These are phyloP conservation scores for Poeciliopsis infans DNA, from an alignment of 2,797 vertebrate genomes.

Conservation along the genomic window DNA sequence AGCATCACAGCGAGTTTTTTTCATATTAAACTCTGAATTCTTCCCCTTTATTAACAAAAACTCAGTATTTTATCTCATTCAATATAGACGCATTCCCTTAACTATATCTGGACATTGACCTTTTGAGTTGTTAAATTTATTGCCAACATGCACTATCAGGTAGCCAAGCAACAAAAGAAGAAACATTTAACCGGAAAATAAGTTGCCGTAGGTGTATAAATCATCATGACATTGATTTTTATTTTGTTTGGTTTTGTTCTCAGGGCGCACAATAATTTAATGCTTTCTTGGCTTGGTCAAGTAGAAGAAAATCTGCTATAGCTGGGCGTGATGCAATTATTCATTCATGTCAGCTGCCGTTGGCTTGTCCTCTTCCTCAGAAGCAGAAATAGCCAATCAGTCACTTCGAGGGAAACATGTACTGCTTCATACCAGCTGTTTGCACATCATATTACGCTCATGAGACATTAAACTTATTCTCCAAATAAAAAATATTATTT, in stretches of 20 bases:
- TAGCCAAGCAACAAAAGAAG: conserved; percentile 10
- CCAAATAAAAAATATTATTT: neutral
- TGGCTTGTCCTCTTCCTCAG: neutral
- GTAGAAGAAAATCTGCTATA: neutral
- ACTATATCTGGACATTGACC: neutral
- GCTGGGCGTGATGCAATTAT: neutral
- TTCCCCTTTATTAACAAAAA: neutral
- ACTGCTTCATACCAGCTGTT: neutral
- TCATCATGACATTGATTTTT: neutral
- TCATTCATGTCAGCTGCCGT: neutral
- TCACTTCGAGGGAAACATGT: conserved; percentile 1
- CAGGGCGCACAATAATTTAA: neutral
- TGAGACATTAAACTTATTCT: neutral
- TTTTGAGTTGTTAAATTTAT: neutral
- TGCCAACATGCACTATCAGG: neutral
- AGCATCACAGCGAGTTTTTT: neutral
- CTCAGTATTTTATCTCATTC: neutral
- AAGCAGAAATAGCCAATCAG: conserved; percentile 4
- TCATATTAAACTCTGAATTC: neutral
- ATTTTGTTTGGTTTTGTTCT: neutral
- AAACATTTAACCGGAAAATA: neutral
- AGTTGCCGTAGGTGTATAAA: neutral
- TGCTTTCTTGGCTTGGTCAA: neutral
- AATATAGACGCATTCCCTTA: neutral
- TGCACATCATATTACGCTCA: neutral